Conservation (phyloP, 1,140 invertebrate genomes). For the Geopemphigus sp. region DNA sequence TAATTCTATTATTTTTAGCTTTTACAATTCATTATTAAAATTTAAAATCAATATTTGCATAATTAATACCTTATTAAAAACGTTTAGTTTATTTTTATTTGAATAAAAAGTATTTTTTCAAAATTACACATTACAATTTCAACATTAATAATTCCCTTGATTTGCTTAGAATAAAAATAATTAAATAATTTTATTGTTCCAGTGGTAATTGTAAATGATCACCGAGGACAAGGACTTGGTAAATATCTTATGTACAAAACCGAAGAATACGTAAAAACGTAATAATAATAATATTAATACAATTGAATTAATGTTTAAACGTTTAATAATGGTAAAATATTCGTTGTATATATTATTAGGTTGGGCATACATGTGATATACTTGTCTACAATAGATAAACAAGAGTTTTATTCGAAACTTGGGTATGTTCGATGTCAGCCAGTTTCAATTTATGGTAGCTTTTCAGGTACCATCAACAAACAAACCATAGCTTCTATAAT, state of each 20-base stretch:
- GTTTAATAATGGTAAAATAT: slow-evolving; percentile 1
- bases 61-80: no score
- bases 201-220: slow-evolving; percentile 52
- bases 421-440: slow-evolving; percentile 55
- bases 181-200: neutral
- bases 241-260: slow-evolving; percentile 53
- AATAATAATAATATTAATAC: slow-evolving; percentile 16
- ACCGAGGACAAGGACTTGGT: slow-evolving; percentile 53
- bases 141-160: no score
- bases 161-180: no score
- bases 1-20: no score
- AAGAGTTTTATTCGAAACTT: slow-evolving; percentile 55
- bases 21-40: no score
- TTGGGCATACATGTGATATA: slow-evolving; percentile 53
- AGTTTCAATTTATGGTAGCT: slow-evolving; percentile 53
- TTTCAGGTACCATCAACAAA: neutral
- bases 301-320: neutral
- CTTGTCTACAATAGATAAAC: slow-evolving; percentile 55
- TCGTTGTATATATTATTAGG: slow-evolving; percentile 51
- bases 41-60: no score
- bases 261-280: slow-evolving; percentile 53
- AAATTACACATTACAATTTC: no score
- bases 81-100: no score
- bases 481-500: neutral
- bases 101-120: no score